phyloP scores from a whole-genome alignment of 2,113 vertebrate species.

The Hemibates koningsi region DNA sequence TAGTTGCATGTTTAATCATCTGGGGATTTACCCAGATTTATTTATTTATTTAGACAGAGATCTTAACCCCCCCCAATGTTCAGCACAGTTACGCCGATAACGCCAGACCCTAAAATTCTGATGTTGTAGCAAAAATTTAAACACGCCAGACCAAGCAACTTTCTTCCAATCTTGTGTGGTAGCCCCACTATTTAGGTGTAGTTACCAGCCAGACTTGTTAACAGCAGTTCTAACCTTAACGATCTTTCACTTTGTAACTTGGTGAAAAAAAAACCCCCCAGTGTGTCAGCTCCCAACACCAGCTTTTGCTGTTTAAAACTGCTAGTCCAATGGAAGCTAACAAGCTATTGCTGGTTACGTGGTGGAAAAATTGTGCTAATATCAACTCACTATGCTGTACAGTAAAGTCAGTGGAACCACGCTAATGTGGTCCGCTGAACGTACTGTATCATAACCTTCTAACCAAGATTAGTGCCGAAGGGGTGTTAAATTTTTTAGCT shows the following conservation, averaged over 20 bases:
- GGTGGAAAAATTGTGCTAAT: background rate
- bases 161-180: background rate
- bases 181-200: background rate
- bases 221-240: background rate
- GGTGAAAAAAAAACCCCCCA: rapidly evolving
- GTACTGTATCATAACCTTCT: background rate
- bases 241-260: background rate
- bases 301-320: background rate
- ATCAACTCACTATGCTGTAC: background rate
- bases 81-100: background rate
- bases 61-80: background rate
- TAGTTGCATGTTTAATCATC: background rate
- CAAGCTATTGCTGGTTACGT: background rate
- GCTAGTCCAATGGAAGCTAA: background rate
- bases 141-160: background rate
- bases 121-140: background rate
- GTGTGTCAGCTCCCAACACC: background rate
- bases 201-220: background rate
- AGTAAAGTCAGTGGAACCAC: background rate
- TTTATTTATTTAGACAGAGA: background rate
- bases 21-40: background rate
- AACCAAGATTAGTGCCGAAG: background rate
- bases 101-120: background rate
- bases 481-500: background rate
- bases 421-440: background rate